Conservation (phyloP, 2,113 vertebrate genomes). For the Barnardius zonarius region DNA sequence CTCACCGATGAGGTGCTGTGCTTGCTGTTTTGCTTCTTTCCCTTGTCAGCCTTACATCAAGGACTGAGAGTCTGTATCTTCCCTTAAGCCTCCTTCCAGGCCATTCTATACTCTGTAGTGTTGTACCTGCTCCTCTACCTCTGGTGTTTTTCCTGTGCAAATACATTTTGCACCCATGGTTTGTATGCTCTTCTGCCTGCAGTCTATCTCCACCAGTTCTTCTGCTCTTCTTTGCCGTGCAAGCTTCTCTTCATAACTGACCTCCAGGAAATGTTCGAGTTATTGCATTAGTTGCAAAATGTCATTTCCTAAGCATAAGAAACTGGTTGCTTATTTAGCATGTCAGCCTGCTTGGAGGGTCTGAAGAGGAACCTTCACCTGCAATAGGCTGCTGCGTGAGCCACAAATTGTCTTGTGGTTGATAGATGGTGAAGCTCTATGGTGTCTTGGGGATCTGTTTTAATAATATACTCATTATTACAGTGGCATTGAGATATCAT, state of each 20-base stretch:
- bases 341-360: not conserved
- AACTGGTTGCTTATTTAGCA: not conserved
- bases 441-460: not conserved
- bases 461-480: not conserved
- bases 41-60: not conserved
- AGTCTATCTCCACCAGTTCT: not conserved
- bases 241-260: not conserved
- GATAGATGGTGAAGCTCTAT: not conserved
- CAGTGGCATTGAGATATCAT: fast-evolving
- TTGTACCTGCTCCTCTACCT: not conserved
- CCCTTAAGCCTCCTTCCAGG: not conserved
- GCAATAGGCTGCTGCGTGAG: not conserved
- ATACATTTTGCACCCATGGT: fast-evolving
- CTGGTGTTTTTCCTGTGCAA: fast-evolving
- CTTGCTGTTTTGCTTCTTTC: not conserved
- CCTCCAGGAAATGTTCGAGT: not conserved
- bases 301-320: not conserved
- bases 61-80: not conserved
- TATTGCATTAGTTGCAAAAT: not conserved
- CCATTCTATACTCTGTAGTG: fast-evolving
- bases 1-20: not conserved
- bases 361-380: not conserved
- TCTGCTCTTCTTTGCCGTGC: not conserved
- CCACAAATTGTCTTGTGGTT: not conserved
- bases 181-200: not conserved